Base-by-base conservation (phyloP, 2,113 vertebrate genomes). In the Takifugu bimaculatus region DNA sequence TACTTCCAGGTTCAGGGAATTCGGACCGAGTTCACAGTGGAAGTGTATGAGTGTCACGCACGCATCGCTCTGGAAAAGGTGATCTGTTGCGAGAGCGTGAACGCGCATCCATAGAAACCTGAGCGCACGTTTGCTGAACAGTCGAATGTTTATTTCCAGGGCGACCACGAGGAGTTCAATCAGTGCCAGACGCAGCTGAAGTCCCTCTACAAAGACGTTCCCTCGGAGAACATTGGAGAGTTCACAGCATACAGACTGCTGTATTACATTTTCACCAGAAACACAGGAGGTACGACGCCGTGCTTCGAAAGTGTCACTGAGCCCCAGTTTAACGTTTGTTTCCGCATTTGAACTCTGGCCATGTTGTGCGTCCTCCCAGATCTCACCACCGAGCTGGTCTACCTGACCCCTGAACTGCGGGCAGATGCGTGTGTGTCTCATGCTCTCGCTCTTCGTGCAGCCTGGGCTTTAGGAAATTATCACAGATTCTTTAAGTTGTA, bases 161-260 rank as follows among this genome's bases (percentile, higher is more conserved):
- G 94, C 2, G 95, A 97, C 86, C 95, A 96, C 0, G 95, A 94
- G 67, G 95, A 97, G 82, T 97, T 97, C 63, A 97, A 97, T 85
- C 95, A 97, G 79, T 97, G 95, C 74, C 94, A 97, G 89, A 94
- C 94, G 0, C 95, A 97, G 82, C 89, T 97, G 72, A 97, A 96
- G 83, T 92, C 93, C 0, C 81, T 97, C 5, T 97, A 97, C 5
- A 91, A 91, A 0, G 93, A 96, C 74, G 92, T 88, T 68, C 88
- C 93, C 9, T 92, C 93, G 0, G 92, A 92, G 57, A 96, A 96
- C 5, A 87, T 95, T 6, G 94, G 94, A 52, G 95, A 97, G 82
- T 97, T 97, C 65, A 94, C 94, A 0, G 93, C 94, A 10, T 97
- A 97, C 74, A 90, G 94, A 50, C 78, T 96, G 44, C 84, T 97